phyloP scores from a whole-genome alignment of 2,888 invertebrate species.

The Catocala nupta region DNA sequence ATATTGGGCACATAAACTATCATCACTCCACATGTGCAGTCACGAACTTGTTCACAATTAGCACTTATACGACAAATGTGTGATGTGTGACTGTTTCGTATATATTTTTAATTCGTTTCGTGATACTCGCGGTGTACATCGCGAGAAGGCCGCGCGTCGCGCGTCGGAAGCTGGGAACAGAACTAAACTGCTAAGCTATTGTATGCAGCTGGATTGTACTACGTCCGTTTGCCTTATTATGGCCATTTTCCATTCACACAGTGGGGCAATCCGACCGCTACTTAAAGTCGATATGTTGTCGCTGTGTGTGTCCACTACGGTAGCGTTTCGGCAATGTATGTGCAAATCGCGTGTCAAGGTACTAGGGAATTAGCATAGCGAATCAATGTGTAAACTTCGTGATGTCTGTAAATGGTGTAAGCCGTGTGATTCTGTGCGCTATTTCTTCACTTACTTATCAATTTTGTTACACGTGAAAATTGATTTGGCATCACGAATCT shows the following conservation, averaged over 20 bases:
- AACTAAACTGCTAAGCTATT: slow-evolving; percentile 84
- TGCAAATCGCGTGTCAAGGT: slow-evolving; percentile 69
- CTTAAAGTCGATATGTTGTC: slow-evolving; percentile 52
- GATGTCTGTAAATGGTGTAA: slow-evolving; percentile 49
- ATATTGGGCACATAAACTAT: slow-evolving; percentile 44
- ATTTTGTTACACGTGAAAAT: slow-evolving; percentile 39
- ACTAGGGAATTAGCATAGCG: slow-evolving; percentile 67
- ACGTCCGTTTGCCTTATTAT: slow-evolving; percentile 80
- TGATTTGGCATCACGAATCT: slow-evolving; percentile 26
- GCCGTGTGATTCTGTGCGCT: slow-evolving; percentile 34
- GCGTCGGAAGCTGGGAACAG: slow-evolving; percentile 83
- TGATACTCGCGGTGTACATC: slow-evolving; percentile 58
- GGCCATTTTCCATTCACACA: slow-evolving; percentile 83
- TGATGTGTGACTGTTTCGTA: slow-evolving; percentile 38
- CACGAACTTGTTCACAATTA: slow-evolving; percentile 52
- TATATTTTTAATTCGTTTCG: slow-evolving; percentile 46
- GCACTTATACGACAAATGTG: slow-evolving; percentile 50
- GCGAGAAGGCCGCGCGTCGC: slow-evolving; percentile 78
- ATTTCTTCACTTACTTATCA: slow-evolving; percentile 44
- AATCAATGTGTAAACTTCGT: slow-evolving; percentile 62
- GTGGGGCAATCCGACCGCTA: slow-evolving; percentile 73
- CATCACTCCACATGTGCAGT: slow-evolving; percentile 54
- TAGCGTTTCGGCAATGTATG: slow-evolving; percentile 58
- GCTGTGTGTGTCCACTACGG: slow-evolving; percentile 33
- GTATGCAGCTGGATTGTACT: slow-evolving; percentile 86